Base-by-base conservation (phyloP, 2,113 vertebrate species). In the Poecile atricapillus region DNA sequence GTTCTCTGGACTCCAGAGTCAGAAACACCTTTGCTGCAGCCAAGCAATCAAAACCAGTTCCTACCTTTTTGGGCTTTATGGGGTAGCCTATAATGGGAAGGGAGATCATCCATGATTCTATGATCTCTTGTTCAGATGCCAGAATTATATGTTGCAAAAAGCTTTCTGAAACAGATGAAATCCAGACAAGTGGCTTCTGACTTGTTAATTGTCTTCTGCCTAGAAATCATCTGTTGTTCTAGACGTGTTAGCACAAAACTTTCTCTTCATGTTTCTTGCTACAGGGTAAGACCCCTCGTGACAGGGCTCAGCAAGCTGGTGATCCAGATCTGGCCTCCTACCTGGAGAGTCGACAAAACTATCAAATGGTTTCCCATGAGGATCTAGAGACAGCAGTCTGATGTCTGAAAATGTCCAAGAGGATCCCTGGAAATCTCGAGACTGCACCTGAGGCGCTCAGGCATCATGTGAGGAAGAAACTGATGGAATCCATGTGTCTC, bases 361-460 rank as follows among this genome's bases (percentile, higher is more conserved):
- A 98, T 96, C 97, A 98, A 91, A 91, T 97, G 43, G 73, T 97
- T 92, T 93, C 98, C 63, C 98, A 98, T 0, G 99, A 99, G 82
- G 99, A 99, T 96, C 97, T 99, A 95, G 99, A 99, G 98, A 99
- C 99, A 3, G 99, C 99, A n/a, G 99, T 99, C 89, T 99, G 99
- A 99, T 79, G 56, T 43, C 90, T 65, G 88, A 76, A 93, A 80
- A 87, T 1, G 0, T 76, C 25, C 6, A 62, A 94, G 87, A 95
- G 56, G 65, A 94, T 76, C 58, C 83, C 79, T 84, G 88, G 44
- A 96, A 85, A 35, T 76, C 91, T 11, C 68, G 28, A 94, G 87
- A 87, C 96, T 94, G 46, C 74, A 93, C 95, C 94, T 93, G 93
- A 83, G 47, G 90, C 83, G 30, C 93, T 82, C 1, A 2, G 96